Conservation (phyloP, 2,113 vertebrate species). For the Actenoides hombroni region DNA sequence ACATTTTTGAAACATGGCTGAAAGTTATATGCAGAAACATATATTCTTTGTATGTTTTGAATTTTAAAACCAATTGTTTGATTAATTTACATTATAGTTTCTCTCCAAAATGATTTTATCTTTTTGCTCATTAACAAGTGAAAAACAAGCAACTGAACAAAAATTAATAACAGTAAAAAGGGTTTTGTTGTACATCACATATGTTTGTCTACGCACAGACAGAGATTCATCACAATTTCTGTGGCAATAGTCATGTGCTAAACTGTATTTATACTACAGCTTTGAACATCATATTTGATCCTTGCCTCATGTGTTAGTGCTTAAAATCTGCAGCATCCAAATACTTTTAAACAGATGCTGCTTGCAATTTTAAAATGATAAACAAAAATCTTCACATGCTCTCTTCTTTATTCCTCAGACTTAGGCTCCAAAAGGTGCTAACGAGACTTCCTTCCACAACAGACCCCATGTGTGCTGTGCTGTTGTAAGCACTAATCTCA, state of each 20-base stretch:
- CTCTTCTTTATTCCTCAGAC: not conserved
- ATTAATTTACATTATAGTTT: not conserved
- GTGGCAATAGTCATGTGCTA: not conserved
- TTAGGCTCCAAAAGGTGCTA: not conserved
- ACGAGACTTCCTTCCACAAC: not conserved
- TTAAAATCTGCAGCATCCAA: not conserved
- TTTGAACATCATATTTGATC: not conserved
- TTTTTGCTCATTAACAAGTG: not conserved
- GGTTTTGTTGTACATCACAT: not conserved
- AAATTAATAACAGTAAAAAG: not conserved
- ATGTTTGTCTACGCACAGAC: not conserved
- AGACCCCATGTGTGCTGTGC: not conserved
- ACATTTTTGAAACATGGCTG: conserved; percentile 11
- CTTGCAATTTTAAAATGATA: not conserved
- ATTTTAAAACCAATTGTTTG: not conserved
- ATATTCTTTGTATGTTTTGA: not conserved
- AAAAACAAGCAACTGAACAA: not conserved
- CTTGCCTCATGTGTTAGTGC: not conserved
- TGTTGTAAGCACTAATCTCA: not conserved
- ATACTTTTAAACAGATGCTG: not conserved
- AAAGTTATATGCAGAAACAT: not conserved
- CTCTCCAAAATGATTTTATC: not conserved
- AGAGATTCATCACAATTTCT: not conserved
- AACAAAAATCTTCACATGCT: not conserved
- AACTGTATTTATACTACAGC: not conserved